These are phyloP conservation scores for Procambarus virginalis DNA, from an alignment of 1,140 invertebrate species.

Conservation along the genomic window DNA sequence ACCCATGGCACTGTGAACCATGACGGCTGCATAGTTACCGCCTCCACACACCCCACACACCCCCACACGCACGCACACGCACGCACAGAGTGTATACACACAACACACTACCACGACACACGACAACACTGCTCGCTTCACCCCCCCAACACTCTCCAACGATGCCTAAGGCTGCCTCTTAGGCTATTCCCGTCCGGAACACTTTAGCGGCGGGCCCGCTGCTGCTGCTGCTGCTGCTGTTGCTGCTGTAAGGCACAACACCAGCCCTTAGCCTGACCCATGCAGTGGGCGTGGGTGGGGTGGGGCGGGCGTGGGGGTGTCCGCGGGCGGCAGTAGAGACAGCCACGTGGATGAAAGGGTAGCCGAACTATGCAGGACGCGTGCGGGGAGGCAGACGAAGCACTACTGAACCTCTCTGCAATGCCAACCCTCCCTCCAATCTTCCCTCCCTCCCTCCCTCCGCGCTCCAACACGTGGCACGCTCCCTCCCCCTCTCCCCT, in stretches of 20 bases:
- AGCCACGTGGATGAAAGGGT: not conserved
- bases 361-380: not conserved
- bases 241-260: not conserved
- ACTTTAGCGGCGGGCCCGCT: not conserved
- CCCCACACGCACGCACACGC: not conserved
- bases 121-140: not conserved
- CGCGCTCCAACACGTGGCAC: slow-evolving; percentile 1
- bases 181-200: not conserved
- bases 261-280: not conserved
- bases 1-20: slow-evolving; percentile 54
- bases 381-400: not conserved
- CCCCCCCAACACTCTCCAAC: not conserved
- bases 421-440: not conserved
- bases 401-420: not conserved
- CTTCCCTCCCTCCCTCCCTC: not conserved
- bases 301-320: not conserved
- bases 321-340: not conserved
- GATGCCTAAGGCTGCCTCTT: not conserved
- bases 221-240: not conserved
- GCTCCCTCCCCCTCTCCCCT: not conserved
- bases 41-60: not conserved
- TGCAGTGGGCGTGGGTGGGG: not conserved
- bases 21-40: slow-evolving; percentile 34
- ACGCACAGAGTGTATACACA: not conserved
- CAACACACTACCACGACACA: not conserved